Base-by-base conservation (phyloP, 1,140 invertebrate genomes). In the Nylanderia fulva region DNA sequence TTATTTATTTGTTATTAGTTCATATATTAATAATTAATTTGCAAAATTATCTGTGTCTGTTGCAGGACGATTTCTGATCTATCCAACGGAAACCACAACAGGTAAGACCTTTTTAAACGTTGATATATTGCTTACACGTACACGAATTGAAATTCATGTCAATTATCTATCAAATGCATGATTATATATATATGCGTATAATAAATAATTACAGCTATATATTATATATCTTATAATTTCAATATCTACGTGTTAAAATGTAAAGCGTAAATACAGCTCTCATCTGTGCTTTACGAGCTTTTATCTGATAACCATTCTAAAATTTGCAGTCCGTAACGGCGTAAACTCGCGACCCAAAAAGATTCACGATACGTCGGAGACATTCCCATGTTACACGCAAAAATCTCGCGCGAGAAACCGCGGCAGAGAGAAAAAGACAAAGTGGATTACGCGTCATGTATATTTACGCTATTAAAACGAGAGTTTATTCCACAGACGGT, bases 41-140 rank as follows among this genome's bases (percentile, higher is more conserved):
- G 18, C n/a, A 24, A 33, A n/a, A 54, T 1, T 69, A 8, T 56
- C 54, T 71, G 48, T 77, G 82, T 91, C 75, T 90, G 87, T 92
- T 92, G 42, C 91, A 92, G 92, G 48, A 92, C 91, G 48, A 92
- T 92, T 64, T 77, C 89, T 60, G 92, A 92, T 83, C 80, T 89
- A 33, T 90, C 90, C 76, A 89, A 83, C 66, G 56, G 68, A 27
- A 92, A 88, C 48, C 85, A 84, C 33, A 89, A 85, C 58, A 89
- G 91, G 92, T 92, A 71, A 92, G 91, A 45, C 29, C 29, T 33
- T n/a, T 63, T 58, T 13, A 11, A 58, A 42, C 13, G 3, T 18
- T 0, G 54, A 54, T n/a, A 42, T 36, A 45, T 45, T 45, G 11
- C 42, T 45, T 64, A 27, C 61, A 63, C 11, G 18, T 8, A 76